Conservation (phyloP, 2,797 vertebrate species). For the Typhlichthys subterraneus region DNA sequence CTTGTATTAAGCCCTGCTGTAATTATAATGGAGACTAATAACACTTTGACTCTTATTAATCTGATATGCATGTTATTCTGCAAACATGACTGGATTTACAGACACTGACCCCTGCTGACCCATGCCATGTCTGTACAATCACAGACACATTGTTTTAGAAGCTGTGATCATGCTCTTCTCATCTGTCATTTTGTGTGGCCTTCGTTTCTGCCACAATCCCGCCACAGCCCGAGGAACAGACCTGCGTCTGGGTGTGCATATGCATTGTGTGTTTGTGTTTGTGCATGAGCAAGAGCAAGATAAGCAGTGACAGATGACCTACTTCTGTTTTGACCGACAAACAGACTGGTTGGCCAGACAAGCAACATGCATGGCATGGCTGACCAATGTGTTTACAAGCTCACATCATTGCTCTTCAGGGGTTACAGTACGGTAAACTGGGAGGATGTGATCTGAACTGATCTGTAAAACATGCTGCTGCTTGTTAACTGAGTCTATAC, state of each 20-base stretch:
- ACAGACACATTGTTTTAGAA: neutral
- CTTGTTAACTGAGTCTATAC: conserved; percentile 26
- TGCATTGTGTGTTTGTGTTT: conserved; percentile 2
- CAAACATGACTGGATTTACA: neutral
- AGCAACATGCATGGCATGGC: conserved; percentile 4
- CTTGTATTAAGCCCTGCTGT: conserved; percentile 55
- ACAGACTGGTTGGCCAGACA: conserved; percentile 21
- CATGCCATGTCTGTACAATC: neutral
- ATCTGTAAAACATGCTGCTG: neutral
- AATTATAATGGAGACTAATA: conserved; percentile 55
- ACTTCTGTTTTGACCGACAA: conserved; percentile 26
- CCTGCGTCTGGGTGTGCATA: conserved; percentile 1
- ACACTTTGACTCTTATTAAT: conserved; percentile 23
- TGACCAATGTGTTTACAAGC: conserved; percentile 1
- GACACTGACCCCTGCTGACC: conserved; percentile 4
- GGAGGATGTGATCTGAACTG: conserved; percentile 1
- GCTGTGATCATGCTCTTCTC: conserved; percentile 18
- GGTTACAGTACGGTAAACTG: conserved; percentile 2
- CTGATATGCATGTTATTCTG: neutral
- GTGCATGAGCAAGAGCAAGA: conserved; percentile 3
- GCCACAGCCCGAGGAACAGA: conserved; percentile 21
- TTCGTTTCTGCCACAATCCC: conserved; percentile 21
- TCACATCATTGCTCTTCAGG: neutral
- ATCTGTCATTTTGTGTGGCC: conserved; percentile 35
- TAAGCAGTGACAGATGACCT: conserved; percentile 24